Conservation (phyloP, 1,140 invertebrate genomes). For the Meteorus sp. region DNA sequence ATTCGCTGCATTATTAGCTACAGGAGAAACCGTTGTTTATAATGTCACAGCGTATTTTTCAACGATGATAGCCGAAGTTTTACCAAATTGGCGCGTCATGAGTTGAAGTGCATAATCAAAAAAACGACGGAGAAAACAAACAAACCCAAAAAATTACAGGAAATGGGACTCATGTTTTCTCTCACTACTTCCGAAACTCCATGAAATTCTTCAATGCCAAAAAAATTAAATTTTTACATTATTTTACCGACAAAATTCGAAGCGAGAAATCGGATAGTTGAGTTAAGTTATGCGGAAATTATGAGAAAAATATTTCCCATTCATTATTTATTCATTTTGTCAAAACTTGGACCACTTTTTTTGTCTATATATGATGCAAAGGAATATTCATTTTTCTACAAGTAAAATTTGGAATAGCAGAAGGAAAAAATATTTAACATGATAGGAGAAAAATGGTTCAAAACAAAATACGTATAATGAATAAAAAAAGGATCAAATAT, state of each 20-base stretch:
- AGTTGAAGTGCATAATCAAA: constrained; percentile 40
- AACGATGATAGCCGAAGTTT: constrained; percentile 58
- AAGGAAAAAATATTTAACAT: not conserved
- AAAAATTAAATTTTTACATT: not conserved
- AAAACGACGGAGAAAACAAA: not conserved
- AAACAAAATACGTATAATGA: constrained; percentile 2
- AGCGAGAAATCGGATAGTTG: not conserved
- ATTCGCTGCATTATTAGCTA: constrained; percentile 68
- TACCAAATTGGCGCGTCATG: constrained; percentile 63
- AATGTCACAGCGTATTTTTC: constrained; percentile 63
- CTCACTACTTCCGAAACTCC: too few species aligned
- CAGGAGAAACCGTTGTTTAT: constrained; percentile 65
- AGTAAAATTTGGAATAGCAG: not conserved
- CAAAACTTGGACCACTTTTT: too few species aligned
- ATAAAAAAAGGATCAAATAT: too few species aligned
- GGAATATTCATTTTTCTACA: too few species aligned
- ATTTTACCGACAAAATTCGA: too few species aligned
- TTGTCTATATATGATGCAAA: too few species aligned
- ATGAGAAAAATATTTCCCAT: too few species aligned
- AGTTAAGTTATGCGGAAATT: not conserved
- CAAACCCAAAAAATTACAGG: too few species aligned
- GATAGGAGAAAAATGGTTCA: not conserved
- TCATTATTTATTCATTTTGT: too few species aligned
- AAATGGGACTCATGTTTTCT: too few species aligned
- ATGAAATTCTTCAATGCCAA: too few species aligned